Evolutionary conservation across 2,888 invertebrate species (phyloP).

Genomic region (Cryptosula pallasiana): DNA sequence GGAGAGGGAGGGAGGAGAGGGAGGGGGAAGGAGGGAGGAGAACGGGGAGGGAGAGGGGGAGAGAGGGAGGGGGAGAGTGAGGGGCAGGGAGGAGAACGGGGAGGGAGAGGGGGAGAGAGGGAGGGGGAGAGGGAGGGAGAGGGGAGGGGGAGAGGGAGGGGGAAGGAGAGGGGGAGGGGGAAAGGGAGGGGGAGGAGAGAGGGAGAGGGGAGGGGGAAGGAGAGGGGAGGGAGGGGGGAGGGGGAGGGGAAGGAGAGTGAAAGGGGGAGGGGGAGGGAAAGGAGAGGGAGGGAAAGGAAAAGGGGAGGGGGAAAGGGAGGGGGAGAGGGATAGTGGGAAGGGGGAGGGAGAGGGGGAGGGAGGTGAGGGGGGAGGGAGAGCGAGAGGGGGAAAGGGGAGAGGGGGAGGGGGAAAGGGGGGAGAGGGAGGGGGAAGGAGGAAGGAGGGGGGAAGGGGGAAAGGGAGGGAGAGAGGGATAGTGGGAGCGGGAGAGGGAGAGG

Average conservation of each 20-base stretch:
- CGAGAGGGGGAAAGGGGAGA: not conserved
- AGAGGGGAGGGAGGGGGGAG: slow-evolving; percentile 24
- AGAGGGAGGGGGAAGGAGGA: not conserved
- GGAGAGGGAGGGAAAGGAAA: slow-evolving; percentile 25
- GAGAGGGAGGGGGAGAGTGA: not conserved
- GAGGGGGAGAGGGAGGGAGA: not conserved
- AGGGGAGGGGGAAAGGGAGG: not conserved
- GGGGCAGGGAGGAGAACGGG: not conserved
- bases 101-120: not conserved
- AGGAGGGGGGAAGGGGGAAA: not conserved
- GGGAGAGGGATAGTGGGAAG: no score
- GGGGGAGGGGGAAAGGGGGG: not conserved
- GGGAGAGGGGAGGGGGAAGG: slow-evolving; percentile 24
- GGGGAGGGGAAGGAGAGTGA: not conserved
- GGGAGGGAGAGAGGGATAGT: not conserved
- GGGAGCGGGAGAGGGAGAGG: slow-evolving; percentile 51
- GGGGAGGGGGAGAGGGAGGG: slow-evolving; percentile 56
- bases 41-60: not conserved
- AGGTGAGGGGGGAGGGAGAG: not conserved
- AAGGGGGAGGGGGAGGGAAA: not conserved
- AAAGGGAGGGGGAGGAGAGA: slow-evolving; percentile 28
- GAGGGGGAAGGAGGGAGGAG: not conserved
- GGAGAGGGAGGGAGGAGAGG: not conserved
- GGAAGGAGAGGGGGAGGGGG: slow-evolving; percentile 56
- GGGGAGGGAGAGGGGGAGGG: not conserved